Evolutionary conservation across 2,113 vertebrate species (phyloP).

Genomic region (Sorex fumeus): DNA sequence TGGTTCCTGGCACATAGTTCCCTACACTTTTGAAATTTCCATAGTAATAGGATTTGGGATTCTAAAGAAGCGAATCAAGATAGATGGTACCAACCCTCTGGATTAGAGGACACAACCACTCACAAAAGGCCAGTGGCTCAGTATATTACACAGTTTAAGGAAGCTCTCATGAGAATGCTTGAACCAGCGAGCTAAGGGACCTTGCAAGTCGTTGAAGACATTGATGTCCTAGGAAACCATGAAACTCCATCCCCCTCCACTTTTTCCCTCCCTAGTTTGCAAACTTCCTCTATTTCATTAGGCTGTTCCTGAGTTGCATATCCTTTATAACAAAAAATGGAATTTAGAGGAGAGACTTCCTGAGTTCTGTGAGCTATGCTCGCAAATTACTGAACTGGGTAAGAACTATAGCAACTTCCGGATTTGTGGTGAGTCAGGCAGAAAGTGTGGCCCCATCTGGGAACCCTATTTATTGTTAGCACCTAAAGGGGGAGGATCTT

Average conservation of each 20-base stretch:
- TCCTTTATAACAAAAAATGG: not conserved
- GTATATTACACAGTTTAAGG: not conserved
- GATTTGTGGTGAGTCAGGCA: not conserved
- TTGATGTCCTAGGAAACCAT: not conserved
- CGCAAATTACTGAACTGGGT: not conserved
- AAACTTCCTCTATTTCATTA: not conserved
- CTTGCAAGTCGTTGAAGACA: not conserved
- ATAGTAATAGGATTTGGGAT: not conserved
- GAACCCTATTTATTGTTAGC: not conserved
- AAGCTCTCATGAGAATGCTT: not conserved
- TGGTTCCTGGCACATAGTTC: slow-evolving; percentile 10
- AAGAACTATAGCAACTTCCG: not conserved
- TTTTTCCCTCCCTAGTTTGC: not conserved
- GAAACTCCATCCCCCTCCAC: not conserved
- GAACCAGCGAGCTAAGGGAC: not conserved
- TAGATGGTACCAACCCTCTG: too few species aligned
- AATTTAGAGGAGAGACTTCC: not conserved
- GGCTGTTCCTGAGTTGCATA: not conserved
- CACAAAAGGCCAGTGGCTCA: not conserved
- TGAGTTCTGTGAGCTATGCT: not conserved
- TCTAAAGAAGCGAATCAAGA: not conserved
- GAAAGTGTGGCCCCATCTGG: not conserved
- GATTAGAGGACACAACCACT: not conserved
- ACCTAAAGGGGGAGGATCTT: not conserved
- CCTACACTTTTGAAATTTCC: not conserved